A percentile compares a stretch with the other conserved stretches of the same genome.
phyloP scores from a whole-genome alignment of 2,888 invertebrate species.

The Archaeoteleia sp. region DNA sequence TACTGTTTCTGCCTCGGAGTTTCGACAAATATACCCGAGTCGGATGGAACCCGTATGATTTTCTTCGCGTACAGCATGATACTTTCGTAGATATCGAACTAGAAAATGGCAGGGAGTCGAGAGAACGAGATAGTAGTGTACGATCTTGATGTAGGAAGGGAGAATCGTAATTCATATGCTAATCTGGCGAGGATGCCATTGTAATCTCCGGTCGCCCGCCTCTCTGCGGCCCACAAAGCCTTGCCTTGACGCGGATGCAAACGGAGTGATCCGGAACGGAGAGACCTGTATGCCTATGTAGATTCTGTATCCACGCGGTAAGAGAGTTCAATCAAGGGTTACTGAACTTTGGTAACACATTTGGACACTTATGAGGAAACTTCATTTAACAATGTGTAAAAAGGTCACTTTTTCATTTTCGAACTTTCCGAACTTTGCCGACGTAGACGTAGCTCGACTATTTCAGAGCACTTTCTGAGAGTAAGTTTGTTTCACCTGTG shows the following conservation, averaged over 20 bases:
- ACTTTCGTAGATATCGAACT: constrained; percentile 43
- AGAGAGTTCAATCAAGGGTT: constrained; percentile 67
- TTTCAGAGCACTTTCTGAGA: too few species aligned
- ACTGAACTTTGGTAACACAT: constrained; percentile 63
- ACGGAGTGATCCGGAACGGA: constrained; percentile 66
- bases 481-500: too few species aligned
- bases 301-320: constrained; percentile 62
- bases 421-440: too few species aligned
- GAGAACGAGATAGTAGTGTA: constrained; percentile 55
- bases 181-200: constrained; percentile 74
- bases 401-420: too few species aligned
- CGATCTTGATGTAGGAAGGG: constrained; percentile 55
- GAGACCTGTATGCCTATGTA: constrained; percentile 62
- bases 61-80: constrained; percentile 19
- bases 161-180: constrained; percentile 74
- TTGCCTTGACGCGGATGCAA: constrained; percentile 70
- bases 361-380: constrained; percentile 48
- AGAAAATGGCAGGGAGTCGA: constrained; percentile 51
- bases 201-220: constrained; percentile 74
- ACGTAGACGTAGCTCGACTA: too few species aligned
- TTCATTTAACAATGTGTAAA: not conserved
- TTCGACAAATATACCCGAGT: not conserved
- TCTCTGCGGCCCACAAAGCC: constrained; percentile 70
- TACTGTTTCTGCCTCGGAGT: too few species aligned
- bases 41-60: constrained; percentile 44